phyloP scores from a whole-genome alignment of 30 jellyfish, hydroid and myxozoan genomes.

The Sanderia malayensis region DNA sequence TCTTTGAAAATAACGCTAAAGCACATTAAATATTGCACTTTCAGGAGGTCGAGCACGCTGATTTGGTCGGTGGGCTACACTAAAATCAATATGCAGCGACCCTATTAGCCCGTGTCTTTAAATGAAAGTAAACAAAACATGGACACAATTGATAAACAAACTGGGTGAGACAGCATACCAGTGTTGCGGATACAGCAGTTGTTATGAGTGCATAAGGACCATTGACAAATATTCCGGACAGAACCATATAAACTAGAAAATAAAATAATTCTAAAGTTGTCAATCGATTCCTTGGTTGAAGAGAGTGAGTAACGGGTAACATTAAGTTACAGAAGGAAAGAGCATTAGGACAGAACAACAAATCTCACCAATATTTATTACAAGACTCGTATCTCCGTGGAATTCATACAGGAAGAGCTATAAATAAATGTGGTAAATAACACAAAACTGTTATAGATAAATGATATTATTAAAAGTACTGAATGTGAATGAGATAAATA shows the following conservation, averaged over 20 bases:
- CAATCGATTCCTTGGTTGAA: too few species aligned
- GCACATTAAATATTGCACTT: neutral
- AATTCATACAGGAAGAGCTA: conserved; percentile 59
- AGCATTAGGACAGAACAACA: neutral
- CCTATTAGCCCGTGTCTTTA: too few species aligned
- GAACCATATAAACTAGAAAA: conserved; percentile 50
- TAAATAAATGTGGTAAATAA: neutral
- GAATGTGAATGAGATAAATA: too few species aligned
- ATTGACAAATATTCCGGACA: conserved; percentile 84
- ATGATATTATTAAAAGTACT: too few species aligned
- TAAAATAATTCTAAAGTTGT: too few species aligned
- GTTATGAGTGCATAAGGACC: conserved; percentile 96
- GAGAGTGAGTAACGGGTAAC: neutral
- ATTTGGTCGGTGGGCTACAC: too few species aligned
- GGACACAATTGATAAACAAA: too few species aligned
- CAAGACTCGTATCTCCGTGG: conserved; percentile 46
- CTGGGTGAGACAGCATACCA: conserved; percentile 59
- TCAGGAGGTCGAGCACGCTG: too few species aligned
- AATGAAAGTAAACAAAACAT: too few species aligned
- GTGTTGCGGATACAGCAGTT: conserved; percentile 96
- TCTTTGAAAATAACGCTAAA: neutral
- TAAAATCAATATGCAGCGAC: too few species aligned
- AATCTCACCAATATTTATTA: conserved; percentile 49
- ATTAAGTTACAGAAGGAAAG: neutral
- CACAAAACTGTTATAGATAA: too few species aligned